phyloP scores from a whole-genome alignment of 1,140 invertebrate species.

The Brachystomella parvula region DNA sequence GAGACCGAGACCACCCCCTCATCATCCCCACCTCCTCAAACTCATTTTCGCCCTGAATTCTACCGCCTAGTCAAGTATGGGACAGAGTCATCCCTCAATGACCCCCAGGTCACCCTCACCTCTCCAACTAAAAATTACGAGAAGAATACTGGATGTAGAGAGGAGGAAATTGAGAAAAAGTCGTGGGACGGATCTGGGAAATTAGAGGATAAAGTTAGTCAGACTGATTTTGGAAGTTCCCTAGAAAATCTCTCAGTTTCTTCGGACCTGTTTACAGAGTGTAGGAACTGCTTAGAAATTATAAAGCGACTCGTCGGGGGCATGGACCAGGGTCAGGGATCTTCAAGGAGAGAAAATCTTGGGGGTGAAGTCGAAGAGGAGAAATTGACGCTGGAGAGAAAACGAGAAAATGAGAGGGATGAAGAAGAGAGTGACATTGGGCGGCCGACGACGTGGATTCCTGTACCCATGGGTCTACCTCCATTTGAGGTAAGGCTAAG shows the following conservation, averaged over 20 bases:
- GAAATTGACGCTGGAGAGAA: conserved; percentile 14
- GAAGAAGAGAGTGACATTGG: conserved; percentile 21
- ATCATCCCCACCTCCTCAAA: conserved; percentile 25
- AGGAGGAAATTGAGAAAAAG: too few relatives aligned
- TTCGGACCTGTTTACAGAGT: conserved; percentile 35
- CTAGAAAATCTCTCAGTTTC: conserved; percentile 33
- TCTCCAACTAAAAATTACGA: neutral
- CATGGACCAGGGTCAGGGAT: neutral
- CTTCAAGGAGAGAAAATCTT: too few relatives aligned
- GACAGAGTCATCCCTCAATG: conserved; percentile 30
- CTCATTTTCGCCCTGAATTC: conserved; percentile 36
- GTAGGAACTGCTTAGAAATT: conserved; percentile 35
- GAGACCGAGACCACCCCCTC: neutral
- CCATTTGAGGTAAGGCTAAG: conserved; percentile 27
- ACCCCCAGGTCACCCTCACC: conserved; percentile 24
- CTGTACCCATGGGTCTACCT: conserved; percentile 33
- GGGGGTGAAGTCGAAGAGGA: conserved; percentile 15
- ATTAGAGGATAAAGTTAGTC: conserved; percentile 37
- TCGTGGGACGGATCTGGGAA: neutral
- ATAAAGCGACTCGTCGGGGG: conserved; percentile 31
- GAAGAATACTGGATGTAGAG: neutral
- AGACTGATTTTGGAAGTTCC: conserved; percentile 34
- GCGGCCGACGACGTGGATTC: conserved; percentile 29
- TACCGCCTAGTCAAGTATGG: conserved; percentile 37
- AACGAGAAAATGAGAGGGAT: neutral